These are phyloP conservation scores for Nibea albiflora DNA, from an alignment of 2,113 vertebrate genomes.

Conservation along the genomic window DNA sequence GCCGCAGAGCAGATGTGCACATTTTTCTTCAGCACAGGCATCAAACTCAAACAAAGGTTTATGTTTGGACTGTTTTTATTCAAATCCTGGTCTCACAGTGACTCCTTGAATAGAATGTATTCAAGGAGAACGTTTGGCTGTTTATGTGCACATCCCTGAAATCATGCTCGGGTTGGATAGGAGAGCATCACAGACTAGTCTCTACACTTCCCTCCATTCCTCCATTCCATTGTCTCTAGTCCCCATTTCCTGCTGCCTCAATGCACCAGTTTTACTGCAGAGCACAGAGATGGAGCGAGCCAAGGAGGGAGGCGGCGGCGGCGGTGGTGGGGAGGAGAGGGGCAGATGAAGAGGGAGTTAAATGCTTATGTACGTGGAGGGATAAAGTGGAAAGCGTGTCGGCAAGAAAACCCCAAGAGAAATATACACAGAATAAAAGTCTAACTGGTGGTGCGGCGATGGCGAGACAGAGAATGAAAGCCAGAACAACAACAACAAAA, in stretches of 20 bases:
- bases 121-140: too few relatives aligned
- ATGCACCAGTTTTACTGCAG: constrained; percentile 85
- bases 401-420: constrained; percentile 30
- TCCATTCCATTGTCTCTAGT: constrained; percentile 81
- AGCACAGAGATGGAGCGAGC: constrained; percentile 78
- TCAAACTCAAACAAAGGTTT: not conserved
- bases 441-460: constrained; percentile 15
- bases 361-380: constrained; percentile 56
- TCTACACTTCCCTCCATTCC: constrained; percentile 65
- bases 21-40: constrained; percentile 56
- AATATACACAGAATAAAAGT: constrained; percentile 46
- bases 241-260: constrained; percentile 79
- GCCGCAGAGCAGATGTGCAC: constrained; percentile 44
- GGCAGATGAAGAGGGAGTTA: constrained; percentile 64
- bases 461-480: not conserved
- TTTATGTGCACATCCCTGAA: not conserved
- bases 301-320: constrained; percentile 63
- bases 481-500: not conserved
- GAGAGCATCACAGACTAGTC: constrained; percentile 42
- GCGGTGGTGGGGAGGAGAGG: constrained; percentile 21
- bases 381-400: constrained; percentile 44
- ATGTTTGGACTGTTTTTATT: constrained; percentile 48
- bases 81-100: constrained; percentile 32
- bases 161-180: constrained; percentile 33
- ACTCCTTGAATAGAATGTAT: not conserved